Evolutionary conservation across 2,797 vertebrate species (phyloP).

Genomic region (Arvicola amphibius): DNA sequence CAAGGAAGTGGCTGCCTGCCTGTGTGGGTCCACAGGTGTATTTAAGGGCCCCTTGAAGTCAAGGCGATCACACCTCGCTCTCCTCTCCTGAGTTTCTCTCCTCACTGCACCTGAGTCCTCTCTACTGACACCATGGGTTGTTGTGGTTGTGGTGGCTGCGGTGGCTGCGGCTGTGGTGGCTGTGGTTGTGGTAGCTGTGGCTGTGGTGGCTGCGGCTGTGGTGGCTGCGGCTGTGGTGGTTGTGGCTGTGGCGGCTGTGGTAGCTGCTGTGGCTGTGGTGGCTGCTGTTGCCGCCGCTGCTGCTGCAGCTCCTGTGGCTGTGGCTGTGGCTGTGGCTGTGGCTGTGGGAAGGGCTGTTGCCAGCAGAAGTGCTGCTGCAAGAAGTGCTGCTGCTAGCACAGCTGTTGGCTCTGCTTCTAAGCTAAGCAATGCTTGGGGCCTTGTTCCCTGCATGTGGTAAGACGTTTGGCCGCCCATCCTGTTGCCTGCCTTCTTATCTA

Average conservation of each 20-base stretch:
- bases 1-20: not conserved
- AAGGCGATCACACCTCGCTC: not conserved
- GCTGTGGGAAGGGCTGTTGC: not conserved
- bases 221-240: not conserved
- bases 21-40: not conserved
- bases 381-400: not conserved
- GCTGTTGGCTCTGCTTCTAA: not conserved
- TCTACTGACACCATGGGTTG: constrained; percentile 58
- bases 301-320: not conserved
- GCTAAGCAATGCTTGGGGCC: not conserved
- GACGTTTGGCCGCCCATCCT: not conserved
- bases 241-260: not conserved
- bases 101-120: constrained; percentile 17
- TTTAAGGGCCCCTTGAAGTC: not conserved
- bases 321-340: constrained; percentile 32
- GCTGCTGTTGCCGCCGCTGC: not conserved
- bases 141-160: not conserved
- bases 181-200: fast-evolving
- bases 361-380: not conserved
- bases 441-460: not conserved
- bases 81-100: not conserved
- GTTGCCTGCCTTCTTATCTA: not conserved
- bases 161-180: not conserved
- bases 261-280: not conserved
- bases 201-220: not conserved